phyloP scores from a whole-genome alignment of 2,797 vertebrate genomes.

The Anguilla anguilla region DNA sequence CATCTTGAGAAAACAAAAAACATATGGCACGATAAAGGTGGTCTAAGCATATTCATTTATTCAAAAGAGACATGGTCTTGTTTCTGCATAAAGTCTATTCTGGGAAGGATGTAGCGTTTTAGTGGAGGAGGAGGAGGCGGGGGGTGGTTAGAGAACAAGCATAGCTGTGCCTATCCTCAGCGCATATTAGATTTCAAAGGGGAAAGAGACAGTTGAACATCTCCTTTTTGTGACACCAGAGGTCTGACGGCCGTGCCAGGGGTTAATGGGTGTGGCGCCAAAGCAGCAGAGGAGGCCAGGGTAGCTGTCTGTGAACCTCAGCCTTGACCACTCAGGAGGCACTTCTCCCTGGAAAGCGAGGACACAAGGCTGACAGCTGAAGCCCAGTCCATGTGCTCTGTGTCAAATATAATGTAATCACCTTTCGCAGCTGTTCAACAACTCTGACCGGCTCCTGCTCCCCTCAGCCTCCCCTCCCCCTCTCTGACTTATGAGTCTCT shows the following conservation, averaged over 20 bases:
- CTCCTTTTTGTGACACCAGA: slow-evolving; percentile 42
- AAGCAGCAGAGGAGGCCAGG: slow-evolving; percentile 41
- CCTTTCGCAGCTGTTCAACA: neutral
- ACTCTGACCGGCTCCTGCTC: neutral
- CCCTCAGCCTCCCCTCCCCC: slow-evolving; percentile 5
- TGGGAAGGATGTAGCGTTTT: neutral
- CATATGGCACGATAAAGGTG: neutral
- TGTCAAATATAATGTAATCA: slow-evolving; percentile 34
- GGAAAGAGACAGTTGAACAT: slow-evolving; percentile 53
- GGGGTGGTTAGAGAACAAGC: slow-evolving; percentile 30
- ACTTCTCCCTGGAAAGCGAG: slow-evolving; percentile 12
- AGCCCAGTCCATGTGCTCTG: neutral
- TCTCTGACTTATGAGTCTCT: slow-evolving; percentile 45
- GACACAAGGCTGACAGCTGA: slow-evolving; percentile 25
- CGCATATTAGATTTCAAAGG: slow-evolving; percentile 51
- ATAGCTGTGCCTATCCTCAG: slow-evolving; percentile 34
- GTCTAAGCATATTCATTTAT: neutral
- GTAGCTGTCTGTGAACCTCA: slow-evolving; percentile 50
- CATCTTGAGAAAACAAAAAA: neutral
- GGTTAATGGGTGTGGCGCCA: slow-evolving; percentile 68
- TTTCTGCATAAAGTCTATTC: neutral
- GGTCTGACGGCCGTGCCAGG: slow-evolving; percentile 57
- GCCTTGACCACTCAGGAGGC: neutral
- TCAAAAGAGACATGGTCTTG: neutral
- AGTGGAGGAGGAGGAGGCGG: neutral